These are phyloP conservation scores for Pterostichus madidus DNA, from an alignment of 2,888 invertebrate genomes.

Conservation along the genomic window DNA sequence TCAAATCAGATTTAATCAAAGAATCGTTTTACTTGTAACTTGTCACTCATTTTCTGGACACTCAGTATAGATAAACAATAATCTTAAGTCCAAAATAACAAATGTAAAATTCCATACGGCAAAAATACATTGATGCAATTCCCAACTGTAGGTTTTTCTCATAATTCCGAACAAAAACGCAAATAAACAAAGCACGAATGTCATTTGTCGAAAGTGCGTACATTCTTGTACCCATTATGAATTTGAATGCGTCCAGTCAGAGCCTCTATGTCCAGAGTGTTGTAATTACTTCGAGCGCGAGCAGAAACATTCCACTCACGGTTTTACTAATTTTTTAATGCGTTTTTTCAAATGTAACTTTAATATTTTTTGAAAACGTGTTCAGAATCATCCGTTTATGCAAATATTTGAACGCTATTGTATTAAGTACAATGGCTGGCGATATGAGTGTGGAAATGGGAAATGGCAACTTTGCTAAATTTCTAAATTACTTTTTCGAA, in stretches of 20 bases:
- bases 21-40: no score
- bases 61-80: no score
- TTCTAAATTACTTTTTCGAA: constrained; percentile 36
- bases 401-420: constrained; percentile 56
- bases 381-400: constrained; percentile 59
- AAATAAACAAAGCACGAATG: constrained; percentile 29
- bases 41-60: no score
- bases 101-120: neutral
- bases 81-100: neutral
- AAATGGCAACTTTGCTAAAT: constrained; percentile 40
- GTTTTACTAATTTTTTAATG: constrained; percentile 64
- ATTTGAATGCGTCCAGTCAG: constrained; percentile 43
- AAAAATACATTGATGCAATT: no score
- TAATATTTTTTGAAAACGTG: constrained; percentile 65
- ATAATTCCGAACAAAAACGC: constrained; percentile 7
- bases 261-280: constrained; percentile 34
- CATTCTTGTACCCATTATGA: constrained; percentile 55
- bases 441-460: constrained; percentile 9
- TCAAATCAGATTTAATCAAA: no score
- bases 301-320: constrained; percentile 64
- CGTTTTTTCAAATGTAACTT: constrained; percentile 64
- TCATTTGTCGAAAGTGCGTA: constrained; percentile 48
- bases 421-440: constrained; percentile 45
- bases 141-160: neutral
- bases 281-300: constrained; percentile 60